Evolutionary conservation across 2,888 invertebrate genomes (phyloP).

Genomic region (Meloe dianella): DNA sequence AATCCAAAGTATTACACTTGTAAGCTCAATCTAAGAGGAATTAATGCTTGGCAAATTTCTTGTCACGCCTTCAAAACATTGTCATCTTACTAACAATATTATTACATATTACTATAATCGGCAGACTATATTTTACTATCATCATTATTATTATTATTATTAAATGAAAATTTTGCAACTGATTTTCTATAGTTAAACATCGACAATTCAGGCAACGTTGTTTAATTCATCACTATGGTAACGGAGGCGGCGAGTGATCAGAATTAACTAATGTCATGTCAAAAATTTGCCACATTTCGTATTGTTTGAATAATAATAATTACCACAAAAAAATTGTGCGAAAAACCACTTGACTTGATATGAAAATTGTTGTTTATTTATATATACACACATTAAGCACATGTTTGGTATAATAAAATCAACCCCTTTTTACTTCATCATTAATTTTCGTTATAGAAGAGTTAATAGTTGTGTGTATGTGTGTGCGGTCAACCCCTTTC

Average conservation of each 20-base stretch:
- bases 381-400: neutral
- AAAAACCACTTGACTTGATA: neutral
- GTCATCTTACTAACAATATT: slow-evolving; percentile 41
- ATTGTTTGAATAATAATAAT: too few relatives aligned
- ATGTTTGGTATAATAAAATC: slow-evolving; percentile 5
- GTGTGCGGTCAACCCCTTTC: slow-evolving; percentile 21
- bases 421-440: neutral
- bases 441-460: slow-evolving; percentile 13
- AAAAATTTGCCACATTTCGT: too few relatives aligned
- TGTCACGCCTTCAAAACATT: slow-evolving; percentile 54
- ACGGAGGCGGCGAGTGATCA: too few relatives aligned
- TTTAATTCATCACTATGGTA: too few relatives aligned
- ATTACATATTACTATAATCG: too few relatives aligned
- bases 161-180: neutral
- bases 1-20: slow-evolving; percentile 60
- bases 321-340: too few relatives aligned
- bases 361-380: neutral
- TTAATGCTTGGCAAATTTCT: slow-evolving; percentile 58
- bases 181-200: too few relatives aligned
- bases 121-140: neutral
- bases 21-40: slow-evolving; percentile 59
- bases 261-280: too few relatives aligned
- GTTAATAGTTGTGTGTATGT: too few relatives aligned
- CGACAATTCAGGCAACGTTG: neutral
- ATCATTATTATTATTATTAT: neutral